phyloP scores from a whole-genome alignment of 2,888 invertebrate species.

The Nowickia ferox region DNA sequence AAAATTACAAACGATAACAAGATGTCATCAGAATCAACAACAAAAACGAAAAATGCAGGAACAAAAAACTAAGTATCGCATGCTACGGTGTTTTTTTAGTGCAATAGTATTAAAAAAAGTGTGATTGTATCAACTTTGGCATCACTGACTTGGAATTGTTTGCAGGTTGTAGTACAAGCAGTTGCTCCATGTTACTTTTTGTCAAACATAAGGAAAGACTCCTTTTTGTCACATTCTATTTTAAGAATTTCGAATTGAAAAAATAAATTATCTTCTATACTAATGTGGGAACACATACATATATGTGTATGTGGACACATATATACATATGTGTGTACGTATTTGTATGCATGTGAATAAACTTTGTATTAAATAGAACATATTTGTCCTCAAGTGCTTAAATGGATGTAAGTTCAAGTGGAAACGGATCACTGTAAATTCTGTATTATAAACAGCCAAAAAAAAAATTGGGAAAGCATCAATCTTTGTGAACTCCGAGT shows the following conservation, averaged over 20 bases:
- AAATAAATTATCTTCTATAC: neutral
- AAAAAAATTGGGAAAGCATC: slow-evolving; percentile 58
- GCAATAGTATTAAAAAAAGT: no score
- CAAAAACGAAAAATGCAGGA: no score
- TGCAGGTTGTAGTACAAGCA: neutral
- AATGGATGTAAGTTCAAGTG: no score
- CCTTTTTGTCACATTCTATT: slow-evolving; percentile 23
- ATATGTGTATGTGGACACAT: neutral
- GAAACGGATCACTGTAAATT: no score
- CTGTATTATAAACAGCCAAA: slow-evolving; percentile 15
- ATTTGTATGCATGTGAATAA: no score
- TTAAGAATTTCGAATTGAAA: slow-evolving; percentile 32
- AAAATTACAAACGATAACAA: no score
- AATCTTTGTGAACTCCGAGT: slow-evolving; percentile 29
- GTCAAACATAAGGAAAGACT: slow-evolving; percentile 26
- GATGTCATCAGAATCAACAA: no score
- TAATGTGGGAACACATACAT: neutral
- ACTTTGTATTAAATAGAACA: no score
- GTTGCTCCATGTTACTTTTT: slow-evolving; percentile 23
- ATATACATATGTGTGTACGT: neutral
- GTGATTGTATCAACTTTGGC: no score
- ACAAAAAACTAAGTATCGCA: no score
- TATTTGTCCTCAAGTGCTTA: no score
- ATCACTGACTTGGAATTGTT: neutral
- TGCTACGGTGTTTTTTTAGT: no score